Evolutionary conservation across 2,113 vertebrate species (phyloP).

Genomic region (Lipophrys pholis): DNA sequence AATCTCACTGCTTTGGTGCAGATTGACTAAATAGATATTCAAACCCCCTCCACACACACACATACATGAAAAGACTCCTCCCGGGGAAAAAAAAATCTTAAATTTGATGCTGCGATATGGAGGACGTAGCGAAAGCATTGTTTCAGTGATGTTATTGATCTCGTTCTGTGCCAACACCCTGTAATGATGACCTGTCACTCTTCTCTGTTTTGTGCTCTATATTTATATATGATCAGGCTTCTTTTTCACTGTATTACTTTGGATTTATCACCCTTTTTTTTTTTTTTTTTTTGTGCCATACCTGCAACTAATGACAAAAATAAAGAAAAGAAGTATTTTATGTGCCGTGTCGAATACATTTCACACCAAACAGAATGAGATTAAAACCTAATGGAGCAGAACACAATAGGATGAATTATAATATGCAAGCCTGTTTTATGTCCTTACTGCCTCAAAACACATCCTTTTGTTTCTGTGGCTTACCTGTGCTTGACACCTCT

Average conservation of each 20-base stretch:
- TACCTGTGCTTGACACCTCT: conserved; percentile 53
- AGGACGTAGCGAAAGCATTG: conserved; percentile 52
- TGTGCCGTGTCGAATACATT: conserved; percentile 33
- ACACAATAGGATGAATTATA: background rate
- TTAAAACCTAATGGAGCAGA: background rate
- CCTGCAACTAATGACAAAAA: conserved; percentile 84
- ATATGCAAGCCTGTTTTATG: conserved; percentile 2
- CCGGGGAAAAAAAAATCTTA: conserved; percentile 8
- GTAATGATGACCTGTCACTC: conserved; percentile 75
- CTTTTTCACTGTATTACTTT: conserved; percentile 81
- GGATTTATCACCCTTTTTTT: conserved; percentile 71
- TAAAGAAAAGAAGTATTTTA: conserved; percentile 84
- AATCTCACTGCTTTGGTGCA: conserved; percentile 16
- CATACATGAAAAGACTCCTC: conserved; percentile 1
- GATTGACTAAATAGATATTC: too few relatives aligned
- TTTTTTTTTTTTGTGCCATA: conserved; percentile 82
- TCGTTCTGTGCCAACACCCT: conserved; percentile 69
- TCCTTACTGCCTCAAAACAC: conserved; percentile 15
- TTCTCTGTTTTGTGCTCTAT: conserved; percentile 82
- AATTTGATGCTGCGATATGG: conserved; percentile 38
- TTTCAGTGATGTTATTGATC: conserved; percentile 69
- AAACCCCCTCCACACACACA: too few relatives aligned
- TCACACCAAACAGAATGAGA: background rate
- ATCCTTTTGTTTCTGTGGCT: conserved; percentile 17
- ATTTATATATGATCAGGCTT: conserved; percentile 79